Conservation (phyloP, 1,140 invertebrate genomes). For the Ectropis grisescens region DNA sequence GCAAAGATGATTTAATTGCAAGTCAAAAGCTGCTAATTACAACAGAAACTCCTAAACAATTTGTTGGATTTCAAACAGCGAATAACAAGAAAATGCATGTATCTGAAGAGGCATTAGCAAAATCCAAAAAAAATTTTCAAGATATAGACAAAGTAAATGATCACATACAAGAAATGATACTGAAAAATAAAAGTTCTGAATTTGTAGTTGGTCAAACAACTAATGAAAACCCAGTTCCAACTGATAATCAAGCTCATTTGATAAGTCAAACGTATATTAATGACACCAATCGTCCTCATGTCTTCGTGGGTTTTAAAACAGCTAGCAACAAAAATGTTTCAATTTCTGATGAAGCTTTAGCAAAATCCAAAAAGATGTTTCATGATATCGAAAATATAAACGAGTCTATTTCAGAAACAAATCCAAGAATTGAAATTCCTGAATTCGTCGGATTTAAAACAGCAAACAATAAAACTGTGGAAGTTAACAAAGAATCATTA, state of each 20-base stretch:
- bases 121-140: conserved; percentile 20
- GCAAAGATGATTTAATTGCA: conserved; percentile 10
- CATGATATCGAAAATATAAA: conserved; percentile 10
- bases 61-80: conserved; percentile 25
- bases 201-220: conserved; percentile 24
- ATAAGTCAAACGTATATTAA: too few species aligned
- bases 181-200: too few species aligned
- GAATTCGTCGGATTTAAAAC: conserved; percentile 18
- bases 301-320: conserved; percentile 25
- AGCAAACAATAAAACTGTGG: conserved; percentile 26
- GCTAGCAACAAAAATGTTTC: conserved; percentile 28
- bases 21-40: too few species aligned
- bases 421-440: too few species aligned
- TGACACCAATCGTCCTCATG: too few species aligned
- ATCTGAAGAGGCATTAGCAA: conserved; percentile 27
- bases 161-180: too few species aligned
- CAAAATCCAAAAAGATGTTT: conserved; percentile 25
- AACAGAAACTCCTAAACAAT: not conserved
- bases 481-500: conserved; percentile 33
- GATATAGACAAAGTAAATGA: conserved; percentile 4
- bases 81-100: conserved; percentile 28
- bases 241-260: conserved; percentile 36
- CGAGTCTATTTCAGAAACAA: too few species aligned
- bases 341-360: conserved; percentile 26
- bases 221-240: conserved; percentile 24